Base-by-base conservation (phyloP, 2,797 vertebrate genomes). In the Amphiprion clarkii region DNA sequence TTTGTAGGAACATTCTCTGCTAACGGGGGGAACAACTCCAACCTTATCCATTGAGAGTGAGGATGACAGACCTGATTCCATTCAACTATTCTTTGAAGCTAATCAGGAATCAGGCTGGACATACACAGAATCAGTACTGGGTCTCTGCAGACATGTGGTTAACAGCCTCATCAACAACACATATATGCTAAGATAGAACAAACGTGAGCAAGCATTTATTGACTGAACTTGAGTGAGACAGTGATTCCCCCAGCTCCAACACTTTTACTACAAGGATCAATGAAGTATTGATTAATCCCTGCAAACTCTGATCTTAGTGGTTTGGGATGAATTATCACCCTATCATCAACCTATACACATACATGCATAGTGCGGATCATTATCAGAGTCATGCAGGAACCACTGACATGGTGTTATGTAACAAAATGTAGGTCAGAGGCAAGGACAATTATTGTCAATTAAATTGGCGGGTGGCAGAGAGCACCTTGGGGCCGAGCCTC, bases 201-300 rank as follows among this genome's bases (percentile, higher is more conserved):
- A 51, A 23, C 7, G 33, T 33, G 31, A 25, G 48, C 49, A 76
- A 73, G 70, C 70, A 74, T 62, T 79, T 29, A 21, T 25, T 19
- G 62, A n/a, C 16, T 44, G 6, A 42, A 19, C 7, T 74, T 60
- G 64, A 60, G 59, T 31, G 62, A 66, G n/a, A 17, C 27, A 27
- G 29, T 31, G 6, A 31, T 3, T 31, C 29, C 29, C 29, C 29
- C 29, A 31, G 33, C 29, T 55, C 12, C 54, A 16, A 12, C 21
- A 23, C 21, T 55, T 36, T 33, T 21, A 39, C 58, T 25, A 0
- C 44, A 76, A 54, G 7, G 60, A 42, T 74, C 51, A 2, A 80
- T 76, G 16, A 12, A 31, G 44, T 56, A 76, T 81, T 58, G 77
- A 86, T 74, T 49, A 31, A 72, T 71, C 71, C 48, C 56, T 42